phyloP scores from a whole-genome alignment of 2,888 invertebrate species.

The Orthosia gothica region DNA sequence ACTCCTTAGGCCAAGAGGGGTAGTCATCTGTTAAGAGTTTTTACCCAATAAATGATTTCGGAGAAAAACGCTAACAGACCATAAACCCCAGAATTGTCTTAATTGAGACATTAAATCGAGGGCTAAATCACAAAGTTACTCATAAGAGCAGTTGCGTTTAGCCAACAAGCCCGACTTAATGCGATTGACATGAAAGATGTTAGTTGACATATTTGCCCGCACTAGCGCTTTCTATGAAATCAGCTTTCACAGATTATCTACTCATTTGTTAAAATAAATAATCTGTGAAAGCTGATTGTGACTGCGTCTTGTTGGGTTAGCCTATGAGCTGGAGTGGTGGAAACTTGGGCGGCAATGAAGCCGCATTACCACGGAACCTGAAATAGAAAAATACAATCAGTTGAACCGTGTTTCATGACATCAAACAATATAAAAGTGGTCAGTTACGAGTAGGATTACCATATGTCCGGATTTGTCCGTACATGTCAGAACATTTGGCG shows the following conservation, averaged over 20 bases:
- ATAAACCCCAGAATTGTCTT: constrained; percentile 1
- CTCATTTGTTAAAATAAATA: constrained; percentile 34
- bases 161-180: constrained; percentile 21
- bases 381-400: not conserved
- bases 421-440: no score
- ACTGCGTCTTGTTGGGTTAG: not conserved
- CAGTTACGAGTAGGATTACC: no score
- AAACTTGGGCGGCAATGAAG: not conserved
- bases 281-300: constrained; percentile 49
- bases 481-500: no score
- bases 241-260: constrained; percentile 58
- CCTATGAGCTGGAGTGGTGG: not conserved
- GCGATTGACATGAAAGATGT: not conserved
- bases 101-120: constrained; percentile 19
- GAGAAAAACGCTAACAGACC: constrained; percentile 15
- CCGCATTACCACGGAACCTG: constrained; percentile 18
- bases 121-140: constrained; percentile 7
- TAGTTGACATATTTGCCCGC: not conserved
- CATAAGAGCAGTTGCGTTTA: constrained; percentile 2
- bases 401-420: no score
- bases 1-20: constrained; percentile 6
- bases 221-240: not conserved
- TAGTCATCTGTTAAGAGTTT: constrained; percentile 2
- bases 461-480: no score
- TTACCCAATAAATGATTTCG: not conserved